Base-by-base conservation (phyloP, 23 tunicate species). In the Ciona savignyi region DNA sequence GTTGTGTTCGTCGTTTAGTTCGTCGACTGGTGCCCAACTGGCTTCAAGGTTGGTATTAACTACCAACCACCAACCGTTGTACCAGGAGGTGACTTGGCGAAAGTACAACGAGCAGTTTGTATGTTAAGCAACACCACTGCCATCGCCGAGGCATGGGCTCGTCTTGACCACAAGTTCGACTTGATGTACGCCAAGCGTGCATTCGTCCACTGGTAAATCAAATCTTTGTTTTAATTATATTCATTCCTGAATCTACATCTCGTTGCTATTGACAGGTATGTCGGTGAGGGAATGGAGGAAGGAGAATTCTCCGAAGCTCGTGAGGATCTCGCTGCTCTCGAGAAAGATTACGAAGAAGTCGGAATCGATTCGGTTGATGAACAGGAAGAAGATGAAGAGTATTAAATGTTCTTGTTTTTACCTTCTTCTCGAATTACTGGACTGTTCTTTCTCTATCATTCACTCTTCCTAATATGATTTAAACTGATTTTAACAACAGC, bases 161-260 rank as follows among this genome's bases (percentile, higher is more conserved):
- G 56, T 42, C 56, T 42, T 42, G 56, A 42, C 56, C 56, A 42
- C 56, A 42, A 42, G 56, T 42, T 42, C 56, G 56, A 42, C 56
- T 42, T 42, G 56, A 42, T 42, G 56, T 42, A 42, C 56, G 56
- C 56, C 56, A 42, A 42, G 56, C 56, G 56, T 42, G 56, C 56
- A 42, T 42, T 42, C 56, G 56, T 42, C 15, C 56, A 42, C 56
- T 42, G 56, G 56, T 42, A 42, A 6, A 42, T 6, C 56, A 6
- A 6, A 42, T 42, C n/a, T n/a, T n/a, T n/a, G n/a, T n/a, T n/a
- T n/a, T n/a, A n/a, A n/a, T n/a, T n/a, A n/a, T n/a, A n/a, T n/a
- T n/a, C n/a, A n/a, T n/a, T n/a, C n/a, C n/a, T n/a, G n/a, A n/a
- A n/a, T n/a, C n/a, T n/a, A n/a, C n/a, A n/a, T n/a, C n/a, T n/a